Evolutionary conservation across 2,113 vertebrate species (phyloP).

Genomic region (Callorhinus ursinus): DNA sequence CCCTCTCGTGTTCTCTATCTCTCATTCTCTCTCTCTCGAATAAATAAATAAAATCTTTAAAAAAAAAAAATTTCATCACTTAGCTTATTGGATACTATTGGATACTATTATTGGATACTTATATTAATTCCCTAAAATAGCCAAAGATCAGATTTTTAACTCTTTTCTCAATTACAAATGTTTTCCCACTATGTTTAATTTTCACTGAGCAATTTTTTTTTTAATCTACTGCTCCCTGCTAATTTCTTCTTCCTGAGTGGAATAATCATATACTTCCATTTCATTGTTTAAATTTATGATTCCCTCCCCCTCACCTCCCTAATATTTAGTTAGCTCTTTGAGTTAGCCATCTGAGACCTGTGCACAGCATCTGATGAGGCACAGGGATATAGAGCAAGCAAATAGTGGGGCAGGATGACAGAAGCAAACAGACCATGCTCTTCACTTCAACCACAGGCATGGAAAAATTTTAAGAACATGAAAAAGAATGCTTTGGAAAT

Average conservation of each 20-base stretch:
- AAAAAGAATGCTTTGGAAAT: not conserved
- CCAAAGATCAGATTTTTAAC: not conserved
- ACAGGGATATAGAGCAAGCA: not conserved
- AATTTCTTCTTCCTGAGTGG: not conserved
- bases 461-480: not conserved
- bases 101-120: not conserved
- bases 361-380: not conserved
- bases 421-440: not conserved
- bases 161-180: not conserved
- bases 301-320: not conserved
- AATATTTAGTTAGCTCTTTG: not conserved
- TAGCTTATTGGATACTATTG: not conserved
- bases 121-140: not conserved
- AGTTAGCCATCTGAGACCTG: not conserved
- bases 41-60: no score
- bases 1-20: no score
- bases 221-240: not conserved
- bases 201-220: not conserved
- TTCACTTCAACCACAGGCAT: not conserved
- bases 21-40: no score
- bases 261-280: not conserved
- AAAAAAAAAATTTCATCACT: not conserved
- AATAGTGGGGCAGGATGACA: not conserved
- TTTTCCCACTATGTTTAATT: not conserved
- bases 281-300: not conserved